Percentiles rank a stretch among this genome's conserved stretches.
These are phyloP conservation scores for Romanogobio albipinnatus DNA, from an alignment of 2,113 vertebrate species.

Conservation along the genomic window DNA sequence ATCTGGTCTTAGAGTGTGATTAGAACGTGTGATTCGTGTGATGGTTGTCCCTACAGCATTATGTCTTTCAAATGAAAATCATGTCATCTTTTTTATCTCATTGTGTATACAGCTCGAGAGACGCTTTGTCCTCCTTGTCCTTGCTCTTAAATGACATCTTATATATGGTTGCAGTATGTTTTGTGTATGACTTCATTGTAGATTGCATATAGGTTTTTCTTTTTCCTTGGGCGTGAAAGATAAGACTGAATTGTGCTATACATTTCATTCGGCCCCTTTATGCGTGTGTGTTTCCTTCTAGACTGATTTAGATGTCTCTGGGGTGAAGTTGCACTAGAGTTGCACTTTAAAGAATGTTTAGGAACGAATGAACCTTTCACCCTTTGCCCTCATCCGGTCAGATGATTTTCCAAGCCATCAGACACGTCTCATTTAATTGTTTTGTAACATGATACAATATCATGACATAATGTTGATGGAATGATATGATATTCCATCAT, in stretches of 20 bases:
- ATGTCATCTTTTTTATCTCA: neutral
- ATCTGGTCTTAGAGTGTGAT: slow-evolving; percentile 14
- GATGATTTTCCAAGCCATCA: slow-evolving; percentile 34
- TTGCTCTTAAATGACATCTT: slow-evolving; percentile 4
- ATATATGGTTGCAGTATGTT: neutral
- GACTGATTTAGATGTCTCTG: slow-evolving; percentile 41
- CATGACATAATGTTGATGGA: neutral
- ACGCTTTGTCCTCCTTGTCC: neutral
- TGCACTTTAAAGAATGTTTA: slow-evolving; percentile 46
- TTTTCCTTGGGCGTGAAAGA: slow-evolving; percentile 25
- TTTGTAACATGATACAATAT: slow-evolving; percentile 12
- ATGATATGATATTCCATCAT: neutral
- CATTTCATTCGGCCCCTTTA: slow-evolving; percentile 40
- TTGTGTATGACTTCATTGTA: slow-evolving; percentile 1
- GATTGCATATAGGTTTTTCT: slow-evolving; percentile 1
- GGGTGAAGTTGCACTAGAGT: slow-evolving; percentile 37
- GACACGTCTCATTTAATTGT: slow-evolving; percentile 6
- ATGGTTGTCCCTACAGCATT: neutral
- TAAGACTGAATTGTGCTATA: slow-evolving; percentile 37
- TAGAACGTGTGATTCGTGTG: neutral
- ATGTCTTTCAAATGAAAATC: slow-evolving; percentile 16
- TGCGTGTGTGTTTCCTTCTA: slow-evolving; percentile 34
- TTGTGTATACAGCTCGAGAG: neutral
- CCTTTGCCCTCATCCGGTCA: slow-evolving; percentile 5
- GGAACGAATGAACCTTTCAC: slow-evolving; percentile 11